These are phyloP conservation scores for Alfaro cultratus DNA, from an alignment of 2,797 vertebrate genomes.

Conservation along the genomic window DNA sequence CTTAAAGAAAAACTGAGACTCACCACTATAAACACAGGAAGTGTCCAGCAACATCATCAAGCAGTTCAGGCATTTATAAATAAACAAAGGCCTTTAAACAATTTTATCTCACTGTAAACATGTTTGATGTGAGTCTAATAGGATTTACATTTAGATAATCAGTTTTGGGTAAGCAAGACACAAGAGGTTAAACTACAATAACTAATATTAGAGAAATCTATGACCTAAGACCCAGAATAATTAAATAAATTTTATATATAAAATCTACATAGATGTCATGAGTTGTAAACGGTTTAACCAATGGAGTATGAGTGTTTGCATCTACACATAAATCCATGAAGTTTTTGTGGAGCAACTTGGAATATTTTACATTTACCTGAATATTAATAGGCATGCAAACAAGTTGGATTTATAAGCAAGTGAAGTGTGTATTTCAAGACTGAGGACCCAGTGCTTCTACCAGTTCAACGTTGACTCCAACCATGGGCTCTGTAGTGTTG, in stretches of 20 bases:
- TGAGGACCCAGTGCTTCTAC: neutral
- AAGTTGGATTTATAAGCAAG: neutral
- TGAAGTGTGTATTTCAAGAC: neutral
- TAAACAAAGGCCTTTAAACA: neutral
- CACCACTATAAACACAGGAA: neutral
- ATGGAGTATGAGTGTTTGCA: neutral
- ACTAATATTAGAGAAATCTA: neutral
- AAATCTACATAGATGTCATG: neutral
- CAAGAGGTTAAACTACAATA: neutral
- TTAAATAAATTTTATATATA: neutral
- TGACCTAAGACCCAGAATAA: neutral
- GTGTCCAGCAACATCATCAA: neutral
- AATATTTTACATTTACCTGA: neutral
- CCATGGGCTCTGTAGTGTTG: conserved; percentile 2
- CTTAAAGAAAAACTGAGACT: neutral
- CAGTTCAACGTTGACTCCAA: neutral
- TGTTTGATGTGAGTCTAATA: neutral
- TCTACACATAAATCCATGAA: neutral
- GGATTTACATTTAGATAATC: neutral
- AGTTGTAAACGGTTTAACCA: neutral
- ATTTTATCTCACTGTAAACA: neutral
- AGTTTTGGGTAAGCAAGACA: neutral
- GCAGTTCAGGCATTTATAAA: neutral
- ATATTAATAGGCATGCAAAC: neutral
- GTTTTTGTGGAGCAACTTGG: neutral